These are phyloP conservation scores for Phanerotoma sp. DNA, from an alignment of 2,888 invertebrate species.

Conservation along the genomic window DNA sequence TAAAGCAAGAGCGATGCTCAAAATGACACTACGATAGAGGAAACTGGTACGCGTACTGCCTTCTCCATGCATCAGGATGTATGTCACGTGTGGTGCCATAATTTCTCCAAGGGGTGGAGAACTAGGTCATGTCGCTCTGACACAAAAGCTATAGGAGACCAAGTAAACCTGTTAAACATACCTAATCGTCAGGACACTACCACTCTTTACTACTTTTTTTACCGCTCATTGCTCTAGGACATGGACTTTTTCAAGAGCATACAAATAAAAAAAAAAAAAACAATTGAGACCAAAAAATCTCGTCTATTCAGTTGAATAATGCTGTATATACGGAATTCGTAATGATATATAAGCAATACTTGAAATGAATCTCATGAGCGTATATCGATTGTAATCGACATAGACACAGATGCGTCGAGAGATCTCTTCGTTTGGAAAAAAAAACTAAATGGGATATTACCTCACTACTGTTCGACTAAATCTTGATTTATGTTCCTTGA, in stretches of 20 bases:
- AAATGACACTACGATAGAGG: slow-evolving; percentile 4
- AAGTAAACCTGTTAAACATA: slow-evolving; percentile 35
- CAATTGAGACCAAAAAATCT: no score
- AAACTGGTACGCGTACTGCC: neutral
- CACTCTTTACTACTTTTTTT: no score
- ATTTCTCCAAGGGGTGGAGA: slow-evolving; percentile 37
- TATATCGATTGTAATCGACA: no score
- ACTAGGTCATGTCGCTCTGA: slow-evolving; percentile 18
- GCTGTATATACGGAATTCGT: no score
- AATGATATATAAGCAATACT: no score
- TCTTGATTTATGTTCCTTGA: neutral
- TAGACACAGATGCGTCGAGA: neutral
- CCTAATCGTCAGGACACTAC: slow-evolving; percentile 24
- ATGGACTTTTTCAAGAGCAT: no score
- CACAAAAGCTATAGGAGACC: slow-evolving; percentile 17
- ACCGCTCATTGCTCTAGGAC: no score
- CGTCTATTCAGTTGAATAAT: no score
- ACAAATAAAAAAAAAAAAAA: no score
- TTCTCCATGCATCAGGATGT: slow-evolving; percentile 35
- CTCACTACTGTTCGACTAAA: neutral
- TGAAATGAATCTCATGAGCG: no score
- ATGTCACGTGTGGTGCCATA: slow-evolving; percentile 40
- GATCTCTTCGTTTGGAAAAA: no score
- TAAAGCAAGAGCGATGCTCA: slow-evolving; percentile 3
- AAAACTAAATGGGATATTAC: slow-evolving; percentile 2